phyloP scores from a whole-genome alignment of 2,888 invertebrate genomes.

The Eupithecia abbreviata region DNA sequence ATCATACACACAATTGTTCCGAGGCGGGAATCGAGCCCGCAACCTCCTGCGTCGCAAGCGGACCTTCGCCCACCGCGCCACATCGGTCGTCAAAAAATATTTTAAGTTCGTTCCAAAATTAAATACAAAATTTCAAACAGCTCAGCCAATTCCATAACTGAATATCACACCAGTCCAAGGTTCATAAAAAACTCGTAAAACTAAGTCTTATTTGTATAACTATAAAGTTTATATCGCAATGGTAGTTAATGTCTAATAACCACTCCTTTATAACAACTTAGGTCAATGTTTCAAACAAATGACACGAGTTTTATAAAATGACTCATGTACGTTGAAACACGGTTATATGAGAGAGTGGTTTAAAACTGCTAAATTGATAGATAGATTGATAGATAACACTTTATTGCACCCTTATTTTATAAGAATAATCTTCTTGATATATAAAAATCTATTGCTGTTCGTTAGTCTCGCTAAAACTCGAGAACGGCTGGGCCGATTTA shows the following conservation, averaged over 20 bases:
- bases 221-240: constrained; percentile 2
- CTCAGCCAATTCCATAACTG: background rate
- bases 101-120: background rate
- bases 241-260: background rate
- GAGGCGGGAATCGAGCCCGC: too few relatives aligned
- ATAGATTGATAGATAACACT: too few relatives aligned
- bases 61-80: too few relatives aligned
- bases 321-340: background rate
- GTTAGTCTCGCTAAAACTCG: too few relatives aligned
- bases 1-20: too few relatives aligned
- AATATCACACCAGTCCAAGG: background rate
- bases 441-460: too few relatives aligned
- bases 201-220: background rate
- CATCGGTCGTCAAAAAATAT: too few relatives aligned
- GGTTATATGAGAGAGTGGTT: background rate
- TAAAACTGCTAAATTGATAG: too few relatives aligned
- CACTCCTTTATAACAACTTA: background rate
- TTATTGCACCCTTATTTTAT: too few relatives aligned
- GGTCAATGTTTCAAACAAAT: constrained; percentile 3
- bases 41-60: too few relatives aligned
- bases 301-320: background rate
- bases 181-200: background rate
- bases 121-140: background rate
- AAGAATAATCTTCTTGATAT: too few relatives aligned
- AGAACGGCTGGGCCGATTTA: too few relatives aligned